Evolutionary conservation across 2,797 vertebrate species (phyloP), one percentile per base, ranked within the genome.

Genomic region (Tympanoctomys barrerae): DNA sequence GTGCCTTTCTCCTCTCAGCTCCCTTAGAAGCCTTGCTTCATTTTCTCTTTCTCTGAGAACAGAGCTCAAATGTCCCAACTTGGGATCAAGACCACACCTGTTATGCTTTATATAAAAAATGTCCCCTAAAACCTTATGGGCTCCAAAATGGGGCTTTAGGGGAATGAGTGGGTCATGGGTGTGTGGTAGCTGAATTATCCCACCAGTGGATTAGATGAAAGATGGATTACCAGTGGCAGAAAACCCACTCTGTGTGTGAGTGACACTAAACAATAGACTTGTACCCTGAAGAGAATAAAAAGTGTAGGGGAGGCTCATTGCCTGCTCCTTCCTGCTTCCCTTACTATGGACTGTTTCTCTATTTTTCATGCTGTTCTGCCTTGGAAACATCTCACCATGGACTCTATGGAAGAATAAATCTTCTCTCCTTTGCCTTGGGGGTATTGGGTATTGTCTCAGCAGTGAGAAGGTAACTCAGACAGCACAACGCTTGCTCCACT

Each of bases 401-500:
- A 46, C 42, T 75, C 24, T 46, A 28, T 28, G 73, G 42, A 16
- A 16, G 46, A 46, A 24, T 46, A 46, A 16, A 46, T 2, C 73
- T 28, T 46, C 49, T 13, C 13, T 75, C 24, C 26, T 75, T 46
- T 28, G 12, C 26, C 26, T 28, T 49, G 42, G 26, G 8, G 13
- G 13, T 46, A 22, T 75, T 75, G 42, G 73, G 24, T 16, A 49
- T 75, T 46, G 39, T 46, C 24, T 39, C 21, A 75, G 42, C 26
- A 46, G 14, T 26, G 12, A 75, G 24, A 46, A 46, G 46, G 24
- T 46, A 73, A 42, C 39, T 46, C 46, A 46, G 73, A 49, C 73
- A 46, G 49, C 22, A 16, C 31, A 1, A 2, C 10, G 75, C 46
- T 39, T 12, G 3, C 10, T 2, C 16, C 6, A 1, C 4, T 1